Percentiles rank a stretch among this genome's conserved stretches.
These are phyloP conservation scores for Bemisia tabaci DNA, from an alignment of 1,140 invertebrate species.

Conservation along the genomic window DNA sequence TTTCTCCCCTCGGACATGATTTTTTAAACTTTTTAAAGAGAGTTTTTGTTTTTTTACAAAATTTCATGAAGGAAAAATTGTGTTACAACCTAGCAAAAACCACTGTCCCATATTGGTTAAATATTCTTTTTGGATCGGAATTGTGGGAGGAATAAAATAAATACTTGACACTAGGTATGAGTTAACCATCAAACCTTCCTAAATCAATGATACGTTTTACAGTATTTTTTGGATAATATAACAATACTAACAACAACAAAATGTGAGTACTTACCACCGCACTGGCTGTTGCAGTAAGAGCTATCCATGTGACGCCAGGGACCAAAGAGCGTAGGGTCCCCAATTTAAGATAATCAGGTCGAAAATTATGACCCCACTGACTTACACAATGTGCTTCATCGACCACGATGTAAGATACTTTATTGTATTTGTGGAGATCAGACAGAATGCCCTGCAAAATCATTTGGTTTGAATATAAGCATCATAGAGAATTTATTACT, in stretches of 20 bases:
- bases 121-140: no score
- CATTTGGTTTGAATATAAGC: neutral
- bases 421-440: slow-evolving; percentile 34
- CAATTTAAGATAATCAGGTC: slow-evolving; percentile 85
- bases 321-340: slow-evolving; percentile 41
- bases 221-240: no score
- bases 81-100: no score
- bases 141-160: no score
- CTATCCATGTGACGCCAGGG: slow-evolving; percentile 62
- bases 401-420: slow-evolving; percentile 51
- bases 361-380: slow-evolving; percentile 96
- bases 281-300: slow-evolving; percentile 85
- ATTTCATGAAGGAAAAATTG: no score
- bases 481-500: no score
- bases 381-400: slow-evolving; percentile 98
- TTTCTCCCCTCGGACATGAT: no score
- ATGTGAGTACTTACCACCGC: slow-evolving; percentile 26
- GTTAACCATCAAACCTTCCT: slow-evolving; percentile 1
- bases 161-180: no score
- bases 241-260: no score
- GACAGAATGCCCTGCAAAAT: slow-evolving; percentile 28
- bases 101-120: no score
- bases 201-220: slow-evolving; percentile 1
- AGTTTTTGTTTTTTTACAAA: no score
- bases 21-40: no score